Evolutionary conservation across 2,888 invertebrate species (phyloP).

Genomic region (Ophonus ardosiacus): DNA sequence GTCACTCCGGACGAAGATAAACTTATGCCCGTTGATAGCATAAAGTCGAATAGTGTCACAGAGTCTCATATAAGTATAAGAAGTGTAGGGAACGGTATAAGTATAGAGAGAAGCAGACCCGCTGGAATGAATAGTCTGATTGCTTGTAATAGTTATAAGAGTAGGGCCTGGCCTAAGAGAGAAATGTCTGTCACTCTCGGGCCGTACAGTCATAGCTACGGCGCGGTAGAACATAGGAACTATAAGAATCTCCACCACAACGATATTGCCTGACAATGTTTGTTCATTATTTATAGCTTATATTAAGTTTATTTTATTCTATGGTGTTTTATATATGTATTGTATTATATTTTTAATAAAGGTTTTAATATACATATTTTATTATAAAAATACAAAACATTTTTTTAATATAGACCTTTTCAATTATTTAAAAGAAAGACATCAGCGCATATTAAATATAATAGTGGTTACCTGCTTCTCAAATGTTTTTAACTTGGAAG

Average conservation of each 20-base stretch:
- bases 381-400: not conserved
- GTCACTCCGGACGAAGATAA: conserved; percentile 77
- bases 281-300: conserved; percentile 32
- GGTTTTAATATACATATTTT: conserved; percentile 4
- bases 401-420: not conserved
- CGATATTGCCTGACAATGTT: conserved; percentile 17
- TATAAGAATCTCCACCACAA: conserved; percentile 55
- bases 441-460: too few species aligned
- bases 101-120: conserved; percentile 82
- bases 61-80: conserved; percentile 70
- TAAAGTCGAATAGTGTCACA: conserved; percentile 65
- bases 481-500: too few species aligned
- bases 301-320: conserved; percentile 32
- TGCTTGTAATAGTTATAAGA: conserved; percentile 87
- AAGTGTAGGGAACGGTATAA: conserved; percentile 77
- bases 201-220: conserved; percentile 79
- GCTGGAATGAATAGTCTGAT: conserved; percentile 87
- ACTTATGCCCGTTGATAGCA: conserved; percentile 77
- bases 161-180: conserved; percentile 77
- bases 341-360: conserved; percentile 9
- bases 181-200: conserved; percentile 72
- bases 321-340: not conserved
- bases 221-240: conserved; percentile 74
- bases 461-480: too few species aligned
- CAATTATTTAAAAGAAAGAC: too few species aligned